These are phyloP conservation scores for Eubasilissa regina DNA, from an alignment of 1,140 invertebrate genomes.

Conservation along the genomic window DNA sequence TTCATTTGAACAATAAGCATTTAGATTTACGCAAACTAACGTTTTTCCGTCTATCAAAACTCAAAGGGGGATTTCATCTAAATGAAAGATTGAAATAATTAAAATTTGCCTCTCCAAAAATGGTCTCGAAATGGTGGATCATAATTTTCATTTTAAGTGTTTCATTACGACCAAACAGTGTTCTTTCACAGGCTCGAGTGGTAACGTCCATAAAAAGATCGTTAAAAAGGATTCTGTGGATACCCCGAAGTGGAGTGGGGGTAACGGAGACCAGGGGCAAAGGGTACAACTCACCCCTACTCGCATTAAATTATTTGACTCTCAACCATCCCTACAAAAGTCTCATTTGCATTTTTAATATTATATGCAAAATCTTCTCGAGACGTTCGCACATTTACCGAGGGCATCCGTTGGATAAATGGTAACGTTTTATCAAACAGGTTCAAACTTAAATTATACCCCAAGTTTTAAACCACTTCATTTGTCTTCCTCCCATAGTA, in stretches of 20 bases:
- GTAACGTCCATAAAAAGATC: constrained; percentile 52
- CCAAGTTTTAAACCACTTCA: constrained; percentile 3
- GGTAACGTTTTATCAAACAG: constrained; percentile 38
- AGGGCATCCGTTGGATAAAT: constrained; percentile 27
- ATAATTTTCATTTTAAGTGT: constrained; percentile 53
- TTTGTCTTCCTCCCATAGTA: neutral
- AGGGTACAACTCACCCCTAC: constrained; percentile 38
- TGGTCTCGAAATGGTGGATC: constrained; percentile 22
- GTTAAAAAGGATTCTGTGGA: constrained; percentile 46
- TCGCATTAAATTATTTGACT: constrained; percentile 58
- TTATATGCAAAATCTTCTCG: constrained; percentile 50
- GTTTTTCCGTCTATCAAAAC: constrained; percentile 24
- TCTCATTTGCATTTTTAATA: constrained; percentile 61
- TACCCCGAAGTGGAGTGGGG: constrained; percentile 12
- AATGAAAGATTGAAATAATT: constrained; percentile 33
- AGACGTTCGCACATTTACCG: constrained; percentile 41
- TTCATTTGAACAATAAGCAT: neutral
- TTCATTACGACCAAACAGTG: constrained; percentile 52
- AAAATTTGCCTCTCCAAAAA: constrained; percentile 32
- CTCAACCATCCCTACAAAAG: constrained; percentile 51
- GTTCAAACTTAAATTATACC: constrained; percentile 25
- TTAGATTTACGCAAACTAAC: constrained; percentile 12
- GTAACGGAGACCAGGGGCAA: neutral
- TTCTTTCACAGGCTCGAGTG: constrained; percentile 50
- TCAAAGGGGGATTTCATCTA: constrained; percentile 12